Evolutionary conservation across 2,888 invertebrate species (phyloP).

Genomic region (Monoplex corrugatus): DNA sequence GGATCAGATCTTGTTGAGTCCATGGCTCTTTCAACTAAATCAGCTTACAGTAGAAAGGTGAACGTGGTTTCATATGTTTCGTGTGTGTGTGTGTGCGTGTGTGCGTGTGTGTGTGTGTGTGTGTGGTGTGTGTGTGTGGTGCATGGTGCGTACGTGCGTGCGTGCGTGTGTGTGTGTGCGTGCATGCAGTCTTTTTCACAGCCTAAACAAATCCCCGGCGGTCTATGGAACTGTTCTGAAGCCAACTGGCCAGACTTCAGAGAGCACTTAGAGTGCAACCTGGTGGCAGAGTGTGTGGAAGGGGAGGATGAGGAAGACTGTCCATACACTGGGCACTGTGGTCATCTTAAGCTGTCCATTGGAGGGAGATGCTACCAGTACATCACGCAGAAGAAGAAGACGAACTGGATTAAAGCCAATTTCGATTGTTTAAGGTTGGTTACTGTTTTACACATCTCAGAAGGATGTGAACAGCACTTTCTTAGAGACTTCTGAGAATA

Average conservation of each 20-base stretch:
- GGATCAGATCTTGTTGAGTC: too few species aligned
- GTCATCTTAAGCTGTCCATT: conserved; percentile 4
- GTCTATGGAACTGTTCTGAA: conserved; percentile 26
- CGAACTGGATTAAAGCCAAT: background rate
- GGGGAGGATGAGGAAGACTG: background rate
- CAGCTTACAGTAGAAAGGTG: too few species aligned
- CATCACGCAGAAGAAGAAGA: background rate
- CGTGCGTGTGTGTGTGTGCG: too few species aligned
- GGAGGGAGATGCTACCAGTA: background rate
- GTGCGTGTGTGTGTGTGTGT: too few species aligned
- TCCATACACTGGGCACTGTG: conserved; percentile 30
- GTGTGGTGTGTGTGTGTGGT: too few species aligned
- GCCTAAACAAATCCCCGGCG: background rate
- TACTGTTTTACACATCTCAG: background rate
- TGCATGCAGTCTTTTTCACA: background rate
- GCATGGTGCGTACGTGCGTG: too few species aligned
- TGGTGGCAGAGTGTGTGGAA: background rate
- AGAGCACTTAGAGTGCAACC: background rate
- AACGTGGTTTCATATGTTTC: too few species aligned
- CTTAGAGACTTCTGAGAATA: background rate
- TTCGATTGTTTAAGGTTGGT: background rate
- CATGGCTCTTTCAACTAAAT: too few species aligned
- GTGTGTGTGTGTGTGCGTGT: too few species aligned
- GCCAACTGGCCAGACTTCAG: conserved; percentile 3
- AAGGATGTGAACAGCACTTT: background rate